phyloP scores from a whole-genome alignment of 1,140 invertebrate species.

The Pogonognathellus flavescens region DNA sequence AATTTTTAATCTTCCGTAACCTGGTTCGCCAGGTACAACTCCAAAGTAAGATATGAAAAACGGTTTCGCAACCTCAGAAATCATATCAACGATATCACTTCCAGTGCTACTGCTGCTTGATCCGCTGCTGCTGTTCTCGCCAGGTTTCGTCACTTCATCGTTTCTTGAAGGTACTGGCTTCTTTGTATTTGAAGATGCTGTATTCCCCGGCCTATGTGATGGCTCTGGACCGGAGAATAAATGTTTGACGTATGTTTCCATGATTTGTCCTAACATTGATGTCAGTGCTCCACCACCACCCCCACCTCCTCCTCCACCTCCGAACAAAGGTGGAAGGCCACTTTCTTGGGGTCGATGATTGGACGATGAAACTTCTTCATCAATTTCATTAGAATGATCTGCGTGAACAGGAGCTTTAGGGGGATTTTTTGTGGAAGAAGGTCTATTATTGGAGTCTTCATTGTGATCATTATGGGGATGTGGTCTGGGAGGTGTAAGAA shows the following conservation, averaged over 20 bases:
- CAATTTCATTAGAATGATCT: constrained; percentile 61
- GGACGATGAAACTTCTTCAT: constrained; percentile 17
- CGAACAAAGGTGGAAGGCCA: neutral
- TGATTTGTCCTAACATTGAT: constrained; percentile 55
- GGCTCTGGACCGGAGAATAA: constrained; percentile 54
- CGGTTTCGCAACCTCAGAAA: constrained; percentile 66
- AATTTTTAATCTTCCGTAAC: constrained; percentile 62
- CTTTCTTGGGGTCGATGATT: neutral
- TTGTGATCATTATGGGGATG: neutral
- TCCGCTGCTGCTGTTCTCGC: constrained; percentile 10
- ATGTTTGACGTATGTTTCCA: constrained; percentile 64
- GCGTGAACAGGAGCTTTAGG: constrained; percentile 10
- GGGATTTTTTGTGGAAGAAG: neutral
- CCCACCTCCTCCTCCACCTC: constrained; percentile 24
- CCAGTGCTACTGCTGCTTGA: neutral
- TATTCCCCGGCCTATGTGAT: constrained; percentile 2
- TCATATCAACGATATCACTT: constrained; percentile 65
- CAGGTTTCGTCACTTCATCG: neutral
- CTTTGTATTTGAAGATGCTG: constrained; percentile 7
- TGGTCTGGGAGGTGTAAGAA: constrained; percentile 63
- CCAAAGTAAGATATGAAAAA: constrained; percentile 67
- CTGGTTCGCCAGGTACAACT: constrained; percentile 61
- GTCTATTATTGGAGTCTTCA: constrained; percentile 14
- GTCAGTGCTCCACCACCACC: constrained; percentile 40
- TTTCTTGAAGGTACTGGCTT: constrained; percentile 1